These are phyloP conservation scores for Rachycentron canadum DNA, from an alignment of 2,797 vertebrate species.

Conservation along the genomic window DNA sequence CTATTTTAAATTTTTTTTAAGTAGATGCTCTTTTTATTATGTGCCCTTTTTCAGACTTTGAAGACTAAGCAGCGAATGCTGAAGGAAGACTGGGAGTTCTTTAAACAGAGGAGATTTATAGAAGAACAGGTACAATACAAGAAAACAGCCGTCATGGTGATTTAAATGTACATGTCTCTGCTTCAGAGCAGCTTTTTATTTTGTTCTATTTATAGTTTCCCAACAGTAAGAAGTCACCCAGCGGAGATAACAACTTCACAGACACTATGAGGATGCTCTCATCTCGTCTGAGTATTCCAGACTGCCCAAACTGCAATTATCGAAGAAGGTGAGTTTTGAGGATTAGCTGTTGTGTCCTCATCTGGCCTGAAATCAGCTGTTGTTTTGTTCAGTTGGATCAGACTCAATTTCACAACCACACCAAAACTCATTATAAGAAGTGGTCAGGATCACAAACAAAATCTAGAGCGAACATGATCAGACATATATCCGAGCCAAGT, in stretches of 20 bases:
- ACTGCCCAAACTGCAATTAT: conserved; percentile 99
- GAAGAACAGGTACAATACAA: conserved; percentile 91
- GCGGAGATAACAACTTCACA: conserved; percentile 94
- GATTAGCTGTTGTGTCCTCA: conserved; percentile 7
- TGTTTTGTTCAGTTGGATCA: background rate
- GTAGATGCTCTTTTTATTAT: conserved; percentile 17
- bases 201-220: conserved; percentile 84
- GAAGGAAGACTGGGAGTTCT: conserved; percentile 97
- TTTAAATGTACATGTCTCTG: background rate
- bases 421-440: background rate
- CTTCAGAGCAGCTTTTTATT: background rate
- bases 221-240: conserved; percentile 90
- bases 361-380: background rate
- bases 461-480: background rate
- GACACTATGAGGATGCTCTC: conserved; percentile 97
- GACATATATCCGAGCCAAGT: background rate
- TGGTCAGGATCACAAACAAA: background rate
- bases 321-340: conserved; percentile 89
- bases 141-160: background rate
- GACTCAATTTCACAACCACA: background rate
- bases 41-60: conserved; percentile 86
- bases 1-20: background rate
- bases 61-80: conserved; percentile 94
- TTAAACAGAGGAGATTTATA: conserved; percentile 94
- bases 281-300: conserved; percentile 93